Evolutionary conservation across 2,113 vertebrate species (phyloP), one percentile per base, ranked within the genome.

Genomic region (Lophura nycthemera): DNA sequence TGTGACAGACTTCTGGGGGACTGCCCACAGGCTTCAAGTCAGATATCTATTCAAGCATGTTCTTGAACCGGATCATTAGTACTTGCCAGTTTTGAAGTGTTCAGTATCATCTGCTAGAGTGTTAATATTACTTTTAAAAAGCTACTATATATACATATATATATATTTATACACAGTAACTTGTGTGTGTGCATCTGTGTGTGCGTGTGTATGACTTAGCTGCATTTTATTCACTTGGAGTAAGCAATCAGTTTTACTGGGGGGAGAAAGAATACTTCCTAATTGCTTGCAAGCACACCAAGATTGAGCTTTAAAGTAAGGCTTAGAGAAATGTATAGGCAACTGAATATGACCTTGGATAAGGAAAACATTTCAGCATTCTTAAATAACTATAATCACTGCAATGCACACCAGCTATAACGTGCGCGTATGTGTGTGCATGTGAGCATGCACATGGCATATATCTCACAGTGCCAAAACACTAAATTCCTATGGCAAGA

Each of bases 341-440:
- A 77, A 66, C 2, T n/a, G 29, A 67, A 88, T 77, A 86, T 74
- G 0, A 61, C 13, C 50, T 27, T 45, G 36, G 50, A 38, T 77
- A 75, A 86, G 40, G 73, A 75, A 92, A 81, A 71, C 3, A 10
- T 7, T 82, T 69, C 16, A 43, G 8, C 56, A 75, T 54, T 85
- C 40, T 69, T 78, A 81, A 52, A 72, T 88, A 75, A 59, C 30
- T 13, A 2, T n/a, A 78, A 48, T 8, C 61, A 71, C 42, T 54
- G 47, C 29, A 74, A 57, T 17, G 38, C 42, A 74, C 9, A 61
- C 8, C 16, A 73, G 34, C 25, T 66, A 42, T 56, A 43, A 70
- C 6, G 9, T 57, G 2, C 2, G 0, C 3, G 1, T 38, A 1
- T 54, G 21, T 69, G 43, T 34, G 9, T 40, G 36, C 11, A 10